Percentiles rank a stretch among this genome's conserved stretches.
phyloP scores from a whole-genome alignment of 2,113 vertebrate species.

The Scomber japonicus region DNA sequence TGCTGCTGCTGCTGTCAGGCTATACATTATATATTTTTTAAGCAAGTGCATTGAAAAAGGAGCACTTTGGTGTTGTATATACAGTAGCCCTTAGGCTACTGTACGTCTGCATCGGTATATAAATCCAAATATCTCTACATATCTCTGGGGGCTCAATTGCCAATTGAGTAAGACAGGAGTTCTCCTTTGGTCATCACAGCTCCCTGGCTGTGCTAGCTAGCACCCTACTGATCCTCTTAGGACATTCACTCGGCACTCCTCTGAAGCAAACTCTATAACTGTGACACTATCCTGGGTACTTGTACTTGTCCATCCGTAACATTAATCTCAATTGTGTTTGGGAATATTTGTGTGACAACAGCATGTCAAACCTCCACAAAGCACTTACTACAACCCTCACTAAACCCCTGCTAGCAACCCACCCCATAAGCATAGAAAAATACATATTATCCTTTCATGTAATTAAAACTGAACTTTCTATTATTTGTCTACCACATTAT shows the following conservation, averaged over 20 bases:
- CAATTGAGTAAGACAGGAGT: not conserved
- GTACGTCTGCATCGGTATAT: not conserved
- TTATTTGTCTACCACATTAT: no score
- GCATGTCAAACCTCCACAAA: no score
- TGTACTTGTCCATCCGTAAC: not conserved
- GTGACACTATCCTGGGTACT: not conserved
- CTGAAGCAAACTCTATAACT: not conserved
- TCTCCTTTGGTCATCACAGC: slow-evolving; percentile 2
- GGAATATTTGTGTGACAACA: no score
- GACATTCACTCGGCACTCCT: not conserved
- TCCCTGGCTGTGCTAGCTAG: not conserved
- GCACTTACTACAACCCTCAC: no score
- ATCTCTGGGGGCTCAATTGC: not conserved
- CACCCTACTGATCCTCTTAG: not conserved
- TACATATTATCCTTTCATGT: no score
- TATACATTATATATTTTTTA: not conserved
- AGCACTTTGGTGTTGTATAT: not conserved
- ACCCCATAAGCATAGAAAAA: no score
- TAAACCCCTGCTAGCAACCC: no score
- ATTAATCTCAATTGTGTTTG: no score
- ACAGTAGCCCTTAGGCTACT: not conserved
- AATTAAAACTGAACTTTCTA: no score
- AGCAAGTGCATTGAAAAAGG: not conserved
- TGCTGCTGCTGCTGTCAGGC: no score
- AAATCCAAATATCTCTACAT: not conserved